These are phyloP conservation scores for Todus mexicanus DNA, from an alignment of 2,797 vertebrate genomes.

Conservation along the genomic window DNA sequence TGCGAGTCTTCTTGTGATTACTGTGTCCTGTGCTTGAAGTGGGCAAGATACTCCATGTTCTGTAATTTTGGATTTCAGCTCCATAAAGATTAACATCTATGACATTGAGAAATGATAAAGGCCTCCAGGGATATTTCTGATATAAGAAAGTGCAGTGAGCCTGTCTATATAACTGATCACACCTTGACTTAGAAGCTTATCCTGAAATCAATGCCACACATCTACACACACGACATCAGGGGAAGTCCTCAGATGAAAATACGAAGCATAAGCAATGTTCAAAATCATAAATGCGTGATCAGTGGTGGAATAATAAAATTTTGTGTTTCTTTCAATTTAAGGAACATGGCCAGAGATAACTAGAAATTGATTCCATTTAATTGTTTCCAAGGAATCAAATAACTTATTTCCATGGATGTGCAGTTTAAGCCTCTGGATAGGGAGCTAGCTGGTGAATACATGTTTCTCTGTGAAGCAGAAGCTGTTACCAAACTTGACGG, in stretches of 20 bases:
- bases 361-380: slow-evolving; percentile 24
- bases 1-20: not conserved
- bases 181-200: slow-evolving; percentile 80
- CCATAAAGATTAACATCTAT: slow-evolving; percentile 84
- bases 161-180: slow-evolving; percentile 87
- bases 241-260: not conserved
- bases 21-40: slow-evolving; percentile 23
- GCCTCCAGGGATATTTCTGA: slow-evolving; percentile 82
- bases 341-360: slow-evolving; percentile 9
- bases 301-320: not conserved
- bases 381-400: not conserved
- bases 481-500: not conserved
- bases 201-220: slow-evolving; percentile 75
- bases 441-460: not conserved
- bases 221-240: not conserved
- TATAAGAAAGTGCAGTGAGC: slow-evolving; percentile 81
- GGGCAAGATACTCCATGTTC: slow-evolving; percentile 60
- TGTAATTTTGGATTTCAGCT: slow-evolving; percentile 83
- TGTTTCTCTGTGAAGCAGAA: not conserved
- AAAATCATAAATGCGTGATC: not conserved
- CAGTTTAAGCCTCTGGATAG: not conserved
- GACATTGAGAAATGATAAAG: slow-evolving; percentile 83
- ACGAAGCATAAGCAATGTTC: not conserved
- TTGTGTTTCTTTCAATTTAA: not conserved
- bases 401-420: not conserved